A percentile compares a stretch with the other conserved stretches of the same genome.
Conservation (phyloP, 2,797 vertebrate genomes). For the Rallus crepitans region DNA sequence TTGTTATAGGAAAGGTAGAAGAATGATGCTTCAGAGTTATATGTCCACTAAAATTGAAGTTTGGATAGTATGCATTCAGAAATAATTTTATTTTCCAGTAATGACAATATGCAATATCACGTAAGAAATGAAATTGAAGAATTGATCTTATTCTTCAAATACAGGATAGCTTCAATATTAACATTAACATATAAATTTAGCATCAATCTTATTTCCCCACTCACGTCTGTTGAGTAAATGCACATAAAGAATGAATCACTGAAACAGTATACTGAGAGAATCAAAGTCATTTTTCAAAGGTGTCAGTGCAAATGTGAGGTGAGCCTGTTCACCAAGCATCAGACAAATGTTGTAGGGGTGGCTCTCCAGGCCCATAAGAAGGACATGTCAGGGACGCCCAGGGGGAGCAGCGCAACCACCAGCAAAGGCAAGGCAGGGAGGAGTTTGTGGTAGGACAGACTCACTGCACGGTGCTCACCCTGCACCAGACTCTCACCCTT, state of each 20-base stretch:
- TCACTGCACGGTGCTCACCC: rapidly evolving
- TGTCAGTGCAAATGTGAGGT: conserved; percentile 62
- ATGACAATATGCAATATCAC: conserved; percentile 75
- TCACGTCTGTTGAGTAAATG: conserved; percentile 73
- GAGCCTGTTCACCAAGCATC: conserved; percentile 63
- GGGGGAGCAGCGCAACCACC: not conserved
- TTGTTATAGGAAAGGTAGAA: conserved; percentile 28
- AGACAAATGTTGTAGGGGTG: conserved; percentile 68
- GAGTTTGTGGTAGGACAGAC: not conserved
- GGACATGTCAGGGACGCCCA: not conserved
- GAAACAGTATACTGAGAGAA: conserved; percentile 72
- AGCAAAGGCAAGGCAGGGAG: not conserved
- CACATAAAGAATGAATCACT: conserved; percentile 80
- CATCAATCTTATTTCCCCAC: conserved; percentile 79
- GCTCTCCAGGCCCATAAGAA: not conserved
- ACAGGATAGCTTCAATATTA: conserved; percentile 79
- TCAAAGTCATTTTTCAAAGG: conserved; percentile 77
- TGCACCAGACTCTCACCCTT: not conserved
- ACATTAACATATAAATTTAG: conserved; percentile 86
- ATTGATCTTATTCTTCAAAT: conserved; percentile 81
- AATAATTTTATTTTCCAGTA: conserved; percentile 75
- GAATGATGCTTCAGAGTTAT: conserved; percentile 50
- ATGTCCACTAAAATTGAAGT: conserved; percentile 71
- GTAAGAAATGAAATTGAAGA: conserved; percentile 82
- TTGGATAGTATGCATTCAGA: conserved; percentile 73